phyloP scores from a whole-genome alignment of 2,888 invertebrate species.

The Tachina lurida region DNA sequence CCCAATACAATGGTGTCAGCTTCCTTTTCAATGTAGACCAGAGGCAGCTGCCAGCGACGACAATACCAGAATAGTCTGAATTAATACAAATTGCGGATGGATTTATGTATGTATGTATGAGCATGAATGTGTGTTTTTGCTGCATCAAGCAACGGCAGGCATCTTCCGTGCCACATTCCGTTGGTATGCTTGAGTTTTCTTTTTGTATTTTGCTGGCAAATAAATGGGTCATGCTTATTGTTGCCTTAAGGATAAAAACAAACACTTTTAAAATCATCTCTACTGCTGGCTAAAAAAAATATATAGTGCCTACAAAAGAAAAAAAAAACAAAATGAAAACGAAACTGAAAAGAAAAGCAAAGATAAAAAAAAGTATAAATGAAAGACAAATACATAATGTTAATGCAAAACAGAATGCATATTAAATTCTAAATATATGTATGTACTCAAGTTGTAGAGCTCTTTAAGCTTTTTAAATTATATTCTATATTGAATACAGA shows the following conservation, averaged over 20 bases:
- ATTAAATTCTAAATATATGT: not conserved
- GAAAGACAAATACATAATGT: slow-evolving; percentile 12
- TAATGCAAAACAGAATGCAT: slow-evolving; percentile 18
- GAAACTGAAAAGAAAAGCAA: slow-evolving; percentile 18
- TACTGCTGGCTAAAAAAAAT: slow-evolving; percentile 37
- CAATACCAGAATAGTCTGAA: not conserved
- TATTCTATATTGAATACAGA: too few species aligned
- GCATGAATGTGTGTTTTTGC: not conserved
- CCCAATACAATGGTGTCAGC: slow-evolving; percentile 52
- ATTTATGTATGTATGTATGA: slow-evolving; percentile 48
- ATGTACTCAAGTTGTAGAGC: not conserved
- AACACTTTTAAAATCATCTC: slow-evolving; percentile 63
- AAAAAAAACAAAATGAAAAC: slow-evolving; percentile 7
- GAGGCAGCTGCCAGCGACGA: slow-evolving; percentile 8
- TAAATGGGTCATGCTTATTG: slow-evolving; percentile 60
- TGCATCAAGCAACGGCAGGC: slow-evolving; percentile 18
- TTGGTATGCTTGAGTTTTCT: slow-evolving; percentile 18
- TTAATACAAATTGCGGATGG: slow-evolving; percentile 48
- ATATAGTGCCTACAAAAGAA: too few species aligned
- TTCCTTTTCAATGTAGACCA: slow-evolving; percentile 42
- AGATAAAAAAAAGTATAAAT: slow-evolving; percentile 15
- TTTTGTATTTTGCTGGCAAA: slow-evolving; percentile 25
- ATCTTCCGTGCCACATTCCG: slow-evolving; percentile 29
- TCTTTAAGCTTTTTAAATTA: not conserved
- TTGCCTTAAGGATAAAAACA: slow-evolving; percentile 64